Evolutionary conservation across 2,888 invertebrate species (phyloP), one percentile per base, ranked within the genome.

Genomic region (Troides helena): DNA sequence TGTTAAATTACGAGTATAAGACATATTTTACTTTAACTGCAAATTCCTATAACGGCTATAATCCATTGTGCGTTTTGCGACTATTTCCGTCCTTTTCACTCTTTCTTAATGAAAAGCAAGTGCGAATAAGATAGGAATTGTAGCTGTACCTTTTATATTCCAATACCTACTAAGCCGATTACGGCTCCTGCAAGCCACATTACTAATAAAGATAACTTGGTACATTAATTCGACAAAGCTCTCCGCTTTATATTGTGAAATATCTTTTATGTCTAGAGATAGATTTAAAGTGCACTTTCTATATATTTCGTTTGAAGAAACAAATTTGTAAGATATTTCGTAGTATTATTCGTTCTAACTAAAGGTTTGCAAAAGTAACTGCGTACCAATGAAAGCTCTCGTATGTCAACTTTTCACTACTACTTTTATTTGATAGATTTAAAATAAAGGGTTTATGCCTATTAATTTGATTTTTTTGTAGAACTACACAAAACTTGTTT

Each of bases 171-270:
- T 69, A 65, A 69, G 69, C 56, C 65, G 69, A 69, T 69, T 69
- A 69, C 7, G 62, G 46, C 61, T 53, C 61, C 65, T 43, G 57
- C 56, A 61, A 61, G 46, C 56, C 43, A 57, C 39, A 65, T 61
- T 62, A 69, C 53, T 69, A 69, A 69, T 69, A 61, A 65, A 69
- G 69, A 69, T 69, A 69, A 65, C 65, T 65, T 64, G 46, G 53
- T 23, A 68, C 36, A 63, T 61, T 61, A 56, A 69, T 61, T 46
- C 65, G 69, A 69, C 57, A 65, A 62, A 69, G 65, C 61, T 46
- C 65, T 69, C 46, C 57, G 61, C 21, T 12, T 43, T 23, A 61
- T 30, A 60, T 62, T 30, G 46, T 62, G 23, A n/a, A 25, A 17
- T 67, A n/a, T 18, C 39, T 30, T 14, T 53, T 53, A 53, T 46